Base-by-base conservation (phyloP, 2,888 invertebrate species). In the Agrypnus murinus region DNA sequence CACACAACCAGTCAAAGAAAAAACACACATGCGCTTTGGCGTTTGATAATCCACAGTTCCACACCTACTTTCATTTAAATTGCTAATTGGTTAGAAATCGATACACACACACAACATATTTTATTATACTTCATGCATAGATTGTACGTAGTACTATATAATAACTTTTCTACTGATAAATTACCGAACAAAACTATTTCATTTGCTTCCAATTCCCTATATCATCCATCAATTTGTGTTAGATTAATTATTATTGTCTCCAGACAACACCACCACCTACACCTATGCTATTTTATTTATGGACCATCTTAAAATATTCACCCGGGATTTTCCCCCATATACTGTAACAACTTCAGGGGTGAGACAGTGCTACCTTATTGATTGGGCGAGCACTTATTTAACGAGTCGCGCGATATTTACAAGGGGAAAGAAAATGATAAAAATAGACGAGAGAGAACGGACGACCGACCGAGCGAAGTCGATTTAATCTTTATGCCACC, bases 1-100 rank as follows among this genome's bases (percentile, higher is more conserved):
- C 32, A 17, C 36, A 50, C 12, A 6, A 55, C 6, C 17, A n/a
- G n/a, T 36, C 8, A 55, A 55, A 55, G 17, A 7, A 12, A 34
- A 36, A 34, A 36, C 15, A 36, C 36, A 53, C 55, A 55, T 36
- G 36, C 36, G 55, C 55, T n/a, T 36, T 53, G 34, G 34, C 53
- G 32, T 50, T 46, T 15, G 19, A 55, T 10, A 34, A 36, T 55
- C 36, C 36, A 55, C 55, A 55, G 15, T 17, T 55, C 36, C 36
- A 55, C 55, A 55, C 55, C 55, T 55, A 55, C 36, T 17, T 36
- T 1, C 55, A 55, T 55, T 36, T 17, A 9, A 55, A 55, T 55
- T 55, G 55, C 55, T 55, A 55, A 55, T 55, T 55, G n/a, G 36
- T 5, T 55, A 55, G 36, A 55, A 36, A 36, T 55, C 55, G 55